Evolutionary conservation across 2,888 invertebrate species (phyloP).

Genomic region (Nasonia oneida): DNA sequence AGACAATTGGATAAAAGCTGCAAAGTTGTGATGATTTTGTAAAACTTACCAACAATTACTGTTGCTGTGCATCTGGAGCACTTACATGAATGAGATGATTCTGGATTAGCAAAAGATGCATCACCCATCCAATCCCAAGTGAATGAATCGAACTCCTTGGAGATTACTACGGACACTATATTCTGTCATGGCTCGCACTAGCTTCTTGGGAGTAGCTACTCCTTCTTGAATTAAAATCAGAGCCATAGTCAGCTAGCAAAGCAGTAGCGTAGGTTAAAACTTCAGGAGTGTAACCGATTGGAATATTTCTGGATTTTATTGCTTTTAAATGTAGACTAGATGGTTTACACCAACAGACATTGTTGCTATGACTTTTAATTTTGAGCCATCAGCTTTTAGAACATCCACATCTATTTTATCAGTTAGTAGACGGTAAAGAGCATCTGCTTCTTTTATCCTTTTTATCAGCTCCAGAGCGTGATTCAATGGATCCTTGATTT

Average conservation of each 20-base stretch:
- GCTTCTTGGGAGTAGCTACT: too few relatives aligned
- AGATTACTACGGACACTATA: too few relatives aligned
- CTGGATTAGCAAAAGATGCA: too few relatives aligned
- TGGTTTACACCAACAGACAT: constrained; percentile 96
- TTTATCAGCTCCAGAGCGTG: constrained; percentile 82
- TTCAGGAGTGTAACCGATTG: constrained; percentile 93
- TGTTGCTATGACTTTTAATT: constrained; percentile 90
- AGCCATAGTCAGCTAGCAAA: constrained; percentile 88
- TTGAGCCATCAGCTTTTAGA: constrained; percentile 86
- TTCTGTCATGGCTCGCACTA: too few relatives aligned
- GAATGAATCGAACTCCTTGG: too few relatives aligned
- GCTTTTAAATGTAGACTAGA: constrained; percentile 85
- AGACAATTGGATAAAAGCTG: too few relatives aligned
- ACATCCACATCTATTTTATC: constrained; percentile 91
- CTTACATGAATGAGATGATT: too few relatives aligned
- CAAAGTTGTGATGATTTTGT: too few relatives aligned
- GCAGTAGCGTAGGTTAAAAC: constrained; percentile 94
- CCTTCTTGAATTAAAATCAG: constrained; percentile 74
- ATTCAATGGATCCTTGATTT: too few relatives aligned
- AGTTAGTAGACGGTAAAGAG: constrained; percentile 89
- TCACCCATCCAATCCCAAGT: too few relatives aligned
- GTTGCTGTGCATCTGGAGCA: too few relatives aligned
- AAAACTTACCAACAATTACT: too few relatives aligned
- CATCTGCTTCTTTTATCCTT: constrained; percentile 87
- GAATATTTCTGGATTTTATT: constrained; percentile 87